These are phyloP conservation scores for Catharus minimus DNA, from an alignment of 2,113 vertebrate genomes.

Conservation along the genomic window DNA sequence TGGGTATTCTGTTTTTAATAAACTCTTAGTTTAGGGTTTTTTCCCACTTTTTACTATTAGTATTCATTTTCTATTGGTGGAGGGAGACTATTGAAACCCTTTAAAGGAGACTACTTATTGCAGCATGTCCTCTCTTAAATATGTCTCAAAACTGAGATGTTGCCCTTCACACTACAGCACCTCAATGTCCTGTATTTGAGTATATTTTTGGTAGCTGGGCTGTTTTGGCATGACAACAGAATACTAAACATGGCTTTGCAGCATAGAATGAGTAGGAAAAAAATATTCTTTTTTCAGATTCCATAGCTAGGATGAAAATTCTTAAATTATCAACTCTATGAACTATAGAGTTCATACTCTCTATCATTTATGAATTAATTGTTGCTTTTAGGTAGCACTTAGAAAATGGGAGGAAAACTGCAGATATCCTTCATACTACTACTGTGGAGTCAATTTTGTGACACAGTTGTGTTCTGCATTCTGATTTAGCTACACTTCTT, in stretches of 20 bases:
- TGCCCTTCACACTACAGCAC: background rate
- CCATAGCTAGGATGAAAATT: background rate
- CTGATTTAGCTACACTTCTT: background rate
- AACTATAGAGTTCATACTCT: background rate
- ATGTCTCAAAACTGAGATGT: background rate
- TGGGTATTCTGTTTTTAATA: background rate
- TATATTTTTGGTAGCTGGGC: background rate
- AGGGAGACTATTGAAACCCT: background rate
- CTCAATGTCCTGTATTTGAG: background rate
- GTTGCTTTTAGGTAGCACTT: background rate
- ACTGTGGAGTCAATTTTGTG: background rate
- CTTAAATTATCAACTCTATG: background rate
- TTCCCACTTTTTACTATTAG: background rate
- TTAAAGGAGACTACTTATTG: background rate
- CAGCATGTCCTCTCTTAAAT: background rate
- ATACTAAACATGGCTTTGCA: background rate
- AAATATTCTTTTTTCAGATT: background rate
- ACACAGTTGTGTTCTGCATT: background rate
- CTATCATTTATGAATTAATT: background rate
- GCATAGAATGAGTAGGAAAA: background rate
- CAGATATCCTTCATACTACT: background rate
- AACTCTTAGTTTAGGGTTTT: background rate
- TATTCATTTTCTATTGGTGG: background rate
- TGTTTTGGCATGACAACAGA: background rate
- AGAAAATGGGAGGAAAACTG: background rate